Base-by-base conservation (phyloP, 1,140 invertebrate species). In the Nomia melanderi region DNA sequence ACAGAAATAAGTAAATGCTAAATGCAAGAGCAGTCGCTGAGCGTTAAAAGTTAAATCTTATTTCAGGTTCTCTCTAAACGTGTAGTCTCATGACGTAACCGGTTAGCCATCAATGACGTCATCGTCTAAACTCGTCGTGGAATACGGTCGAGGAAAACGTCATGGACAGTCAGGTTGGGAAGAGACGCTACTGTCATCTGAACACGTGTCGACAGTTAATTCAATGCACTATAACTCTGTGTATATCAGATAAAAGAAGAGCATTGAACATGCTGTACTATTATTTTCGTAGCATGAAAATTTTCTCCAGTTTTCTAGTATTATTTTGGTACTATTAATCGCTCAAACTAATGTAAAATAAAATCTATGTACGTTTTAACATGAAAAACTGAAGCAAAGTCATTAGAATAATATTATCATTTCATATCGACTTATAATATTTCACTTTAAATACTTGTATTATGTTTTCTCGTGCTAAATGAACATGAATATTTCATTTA, bases 91-190 rank as follows among this genome's bases (percentile, higher is more conserved):
- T 83, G 81, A 85, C 71, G 78, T 83, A 88, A 88, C 80, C 78
- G 81, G 39, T 77, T 60, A 84, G 72, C 77, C 77, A 87, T 86
- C 84, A 79, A 57, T 89, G 87, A 88, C 86, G 85, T 89, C 87
- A 88, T 44, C 82, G 86, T 88, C 86, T 86, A 87, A 87, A 79
- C 71, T 70, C 79, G 85, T 70, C 17, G 63, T 65, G 44, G 75
- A 81, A 81, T 73, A 78, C 72, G 75, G 47, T 25, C 60, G 27
- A 65, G 64, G 31, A 62, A 78, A 76, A 84, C 57, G 71, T 75
- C 56, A 78, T 73, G 23, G 73, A 60, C 53, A 70, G 76, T 74
- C 54, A 63, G 27, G 54, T 57, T 57, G 50, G 36, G 23, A 53
- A 60, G 36, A 33, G 31, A 23, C 12, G 69, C 14, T n/a, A 41